Evolutionary conservation across 2,113 vertebrate genomes (phyloP).

Genomic region (Sapayoa aenigma): DNA sequence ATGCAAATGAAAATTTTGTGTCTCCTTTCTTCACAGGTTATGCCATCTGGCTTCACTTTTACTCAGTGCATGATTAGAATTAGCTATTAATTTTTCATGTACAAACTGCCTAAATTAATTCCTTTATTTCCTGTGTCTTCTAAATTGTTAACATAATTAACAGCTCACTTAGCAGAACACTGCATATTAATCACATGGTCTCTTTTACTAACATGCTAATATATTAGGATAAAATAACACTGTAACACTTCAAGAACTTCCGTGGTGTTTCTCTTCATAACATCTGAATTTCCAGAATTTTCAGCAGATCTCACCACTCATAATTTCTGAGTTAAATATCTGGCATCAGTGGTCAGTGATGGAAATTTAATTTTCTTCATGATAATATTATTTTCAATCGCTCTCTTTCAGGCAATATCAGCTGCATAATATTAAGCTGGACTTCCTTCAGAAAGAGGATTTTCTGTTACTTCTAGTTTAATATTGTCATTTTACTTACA

Average conservation of each 20-base stretch:
- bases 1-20: constrained; percentile 61
- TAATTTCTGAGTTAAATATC: background rate
- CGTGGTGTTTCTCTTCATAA: background rate
- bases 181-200: background rate
- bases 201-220: constrained; percentile 3
- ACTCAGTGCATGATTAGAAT: constrained; percentile 49
- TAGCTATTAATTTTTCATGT: constrained; percentile 58
- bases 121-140: constrained; percentile 26
- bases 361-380: background rate
- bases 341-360: background rate
- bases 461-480: background rate
- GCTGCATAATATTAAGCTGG: background rate
- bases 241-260: background rate
- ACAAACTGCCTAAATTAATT: constrained; percentile 54
- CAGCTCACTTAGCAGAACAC: background rate
- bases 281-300: background rate
- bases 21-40: constrained; percentile 59
- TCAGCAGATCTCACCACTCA: background rate
- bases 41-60: constrained; percentile 71
- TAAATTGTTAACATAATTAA: constrained; percentile 25
- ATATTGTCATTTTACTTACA: background rate
- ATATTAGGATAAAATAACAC: background rate
- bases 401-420: background rate
- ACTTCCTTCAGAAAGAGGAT: background rate
- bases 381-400: background rate